Conservation (phyloP, 30 jellyfish, hydroid and myxozoan species). For the Sanderia malayensis region DNA sequence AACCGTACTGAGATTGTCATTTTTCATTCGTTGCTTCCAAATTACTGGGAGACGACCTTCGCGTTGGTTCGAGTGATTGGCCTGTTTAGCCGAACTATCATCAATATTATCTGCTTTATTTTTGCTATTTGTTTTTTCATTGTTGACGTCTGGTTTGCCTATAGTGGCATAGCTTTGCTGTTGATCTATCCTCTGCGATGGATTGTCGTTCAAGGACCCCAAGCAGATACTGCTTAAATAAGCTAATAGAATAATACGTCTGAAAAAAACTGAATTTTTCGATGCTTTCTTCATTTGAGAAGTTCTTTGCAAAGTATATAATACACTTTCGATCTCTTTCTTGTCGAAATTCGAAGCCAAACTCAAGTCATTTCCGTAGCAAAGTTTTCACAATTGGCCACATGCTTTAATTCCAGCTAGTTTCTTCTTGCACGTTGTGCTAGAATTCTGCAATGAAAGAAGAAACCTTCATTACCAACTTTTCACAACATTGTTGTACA, state of each 20-base stretch:
- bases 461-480: too few species aligned
- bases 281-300: conserved; percentile 14
- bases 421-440: too few species aligned
- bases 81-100: neutral
- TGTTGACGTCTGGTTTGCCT: too few species aligned
- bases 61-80: too few species aligned
- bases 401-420: too few species aligned
- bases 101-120: neutral
- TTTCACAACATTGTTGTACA: too few species aligned
- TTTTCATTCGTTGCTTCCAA: conserved; percentile 39
- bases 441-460: too few species aligned
- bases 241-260: neutral
- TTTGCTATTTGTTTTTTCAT: neutral
- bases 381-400: too few species aligned
- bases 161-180: neutral
- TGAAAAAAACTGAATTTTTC: neutral
- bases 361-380: too few species aligned
- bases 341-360: too few species aligned
- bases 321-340: too few species aligned
- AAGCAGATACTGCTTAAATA: conserved; percentile 6
- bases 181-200: neutral
- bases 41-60: neutral
- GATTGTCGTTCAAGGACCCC: conserved; percentile 11
- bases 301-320: neutral
- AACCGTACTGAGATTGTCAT: conserved; percentile 50